Evolutionary conservation across 92 coral and sea anemone species (phyloP).

Genomic region (Montipora capitata): DNA sequence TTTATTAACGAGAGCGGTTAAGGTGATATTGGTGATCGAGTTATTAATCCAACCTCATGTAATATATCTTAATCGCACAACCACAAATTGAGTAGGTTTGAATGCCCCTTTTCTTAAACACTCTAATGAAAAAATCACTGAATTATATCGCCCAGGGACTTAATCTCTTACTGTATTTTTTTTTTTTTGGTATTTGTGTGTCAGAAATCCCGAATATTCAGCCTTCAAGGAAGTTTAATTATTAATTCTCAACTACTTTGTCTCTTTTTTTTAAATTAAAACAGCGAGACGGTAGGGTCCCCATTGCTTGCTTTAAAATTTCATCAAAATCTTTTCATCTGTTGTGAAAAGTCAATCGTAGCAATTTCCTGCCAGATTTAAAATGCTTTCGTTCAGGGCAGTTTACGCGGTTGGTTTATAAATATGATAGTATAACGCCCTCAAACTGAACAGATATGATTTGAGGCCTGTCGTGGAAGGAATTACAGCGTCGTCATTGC

Average conservation of each 20-base stretch:
- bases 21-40: conserved; percentile 9
- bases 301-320: not conserved
- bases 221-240: not conserved
- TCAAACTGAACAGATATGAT: no score
- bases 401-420: conserved; percentile 1
- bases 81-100: conserved; percentile 34
- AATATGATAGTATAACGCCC: no score
- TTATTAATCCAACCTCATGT: conserved; percentile 21
- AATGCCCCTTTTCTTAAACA: conserved; percentile 36
- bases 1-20: conserved; percentile 1
- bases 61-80: conserved; percentile 5
- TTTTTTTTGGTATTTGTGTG: not conserved
- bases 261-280: not conserved
- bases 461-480: no score
- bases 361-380: not conserved
- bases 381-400: conserved; percentile 20
- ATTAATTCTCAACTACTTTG: not conserved
- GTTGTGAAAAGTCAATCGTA: conserved; percentile 2
- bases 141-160: no score
- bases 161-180: not conserved
- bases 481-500: not conserved
- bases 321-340: conserved; percentile 21
- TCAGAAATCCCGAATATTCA: not conserved
- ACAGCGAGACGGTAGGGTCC: not conserved
- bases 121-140: conserved; percentile 2